Conservation (phyloP, 2,888 invertebrate species). For the Rosalia funebris region DNA sequence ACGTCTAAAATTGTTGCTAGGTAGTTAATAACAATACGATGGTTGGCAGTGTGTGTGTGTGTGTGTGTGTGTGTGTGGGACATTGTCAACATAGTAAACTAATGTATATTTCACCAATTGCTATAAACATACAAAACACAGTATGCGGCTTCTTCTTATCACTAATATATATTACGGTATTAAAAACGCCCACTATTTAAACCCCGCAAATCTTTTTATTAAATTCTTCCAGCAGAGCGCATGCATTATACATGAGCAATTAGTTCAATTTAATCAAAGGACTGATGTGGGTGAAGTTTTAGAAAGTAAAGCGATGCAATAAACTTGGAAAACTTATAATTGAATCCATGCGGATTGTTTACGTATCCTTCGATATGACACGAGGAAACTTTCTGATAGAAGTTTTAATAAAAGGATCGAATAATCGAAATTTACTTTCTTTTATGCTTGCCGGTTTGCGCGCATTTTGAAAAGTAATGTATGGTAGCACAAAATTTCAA, state of each 20-base stretch:
- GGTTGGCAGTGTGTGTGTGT: no score
- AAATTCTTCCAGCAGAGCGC: slow-evolving; percentile 43
- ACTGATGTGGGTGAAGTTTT: slow-evolving; percentile 36
- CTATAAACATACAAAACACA: no score
- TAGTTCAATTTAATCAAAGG: slow-evolving; percentile 47
- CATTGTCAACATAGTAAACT: no score
- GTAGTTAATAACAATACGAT: no score
- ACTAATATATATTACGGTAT: not conserved
- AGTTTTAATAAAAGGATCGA: slow-evolving; percentile 5
- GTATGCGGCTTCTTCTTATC: no score
- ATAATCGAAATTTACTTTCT: no score
- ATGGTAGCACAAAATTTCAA: no score
- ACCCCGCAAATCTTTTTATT: slow-evolving; percentile 37
- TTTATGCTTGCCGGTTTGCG: no score
- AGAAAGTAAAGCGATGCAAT: slow-evolving; percentile 21
- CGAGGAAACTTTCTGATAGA: slow-evolving; percentile 10
- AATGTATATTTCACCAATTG: no score
- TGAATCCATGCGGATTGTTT: slow-evolving; percentile 51
- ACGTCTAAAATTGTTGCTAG: no score
- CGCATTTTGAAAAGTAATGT: no score
- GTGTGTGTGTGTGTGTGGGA: no score
- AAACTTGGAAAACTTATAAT: slow-evolving; percentile 43
- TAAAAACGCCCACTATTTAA: not conserved
- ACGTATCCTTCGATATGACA: slow-evolving; percentile 29
- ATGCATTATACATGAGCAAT: slow-evolving; percentile 50